A percentile compares a stretch with the other conserved stretches of the same genome.
Evolutionary conservation across 2,888 invertebrate species (phyloP).

Genomic region (Germaria angustata): DNA sequence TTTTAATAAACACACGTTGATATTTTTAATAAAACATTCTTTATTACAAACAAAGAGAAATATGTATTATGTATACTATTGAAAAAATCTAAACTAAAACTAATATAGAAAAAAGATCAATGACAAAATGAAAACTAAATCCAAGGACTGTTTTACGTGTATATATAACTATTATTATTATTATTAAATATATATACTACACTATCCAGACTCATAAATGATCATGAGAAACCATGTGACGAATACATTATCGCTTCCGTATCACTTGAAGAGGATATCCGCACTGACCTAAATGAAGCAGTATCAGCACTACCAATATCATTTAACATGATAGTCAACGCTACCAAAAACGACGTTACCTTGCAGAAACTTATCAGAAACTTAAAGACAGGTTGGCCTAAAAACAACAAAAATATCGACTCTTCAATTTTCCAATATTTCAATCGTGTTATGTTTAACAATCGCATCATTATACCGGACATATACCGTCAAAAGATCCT

Average conservation of each 20-base stretch:
- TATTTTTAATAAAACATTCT: too few species aligned
- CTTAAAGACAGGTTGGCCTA: constrained; percentile 1
- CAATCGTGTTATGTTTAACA: not conserved
- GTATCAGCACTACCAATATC: not conserved
- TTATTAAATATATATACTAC: too few species aligned
- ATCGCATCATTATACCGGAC: not conserved
- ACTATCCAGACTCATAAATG: not conserved
- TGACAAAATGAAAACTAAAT: too few species aligned
- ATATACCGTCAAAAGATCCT: not conserved
- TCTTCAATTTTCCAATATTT: too few species aligned
- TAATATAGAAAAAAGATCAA: too few species aligned
- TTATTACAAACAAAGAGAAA: too few species aligned
- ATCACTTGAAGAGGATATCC: not conserved
- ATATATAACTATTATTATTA: too few species aligned
- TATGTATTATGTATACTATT: too few species aligned
- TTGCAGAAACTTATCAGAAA: not conserved
- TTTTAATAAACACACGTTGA: too few species aligned
- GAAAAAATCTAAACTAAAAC: too few species aligned
- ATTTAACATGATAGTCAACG: not conserved
- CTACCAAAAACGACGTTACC: not conserved
- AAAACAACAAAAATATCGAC: not conserved
- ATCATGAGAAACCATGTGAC: not conserved
- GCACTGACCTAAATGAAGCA: not conserved
- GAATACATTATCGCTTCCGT: not conserved
- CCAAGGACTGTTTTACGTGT: too few species aligned